phyloP scores from a whole-genome alignment of 2,113 vertebrate species.

The Eretmochelys imbricata region DNA sequence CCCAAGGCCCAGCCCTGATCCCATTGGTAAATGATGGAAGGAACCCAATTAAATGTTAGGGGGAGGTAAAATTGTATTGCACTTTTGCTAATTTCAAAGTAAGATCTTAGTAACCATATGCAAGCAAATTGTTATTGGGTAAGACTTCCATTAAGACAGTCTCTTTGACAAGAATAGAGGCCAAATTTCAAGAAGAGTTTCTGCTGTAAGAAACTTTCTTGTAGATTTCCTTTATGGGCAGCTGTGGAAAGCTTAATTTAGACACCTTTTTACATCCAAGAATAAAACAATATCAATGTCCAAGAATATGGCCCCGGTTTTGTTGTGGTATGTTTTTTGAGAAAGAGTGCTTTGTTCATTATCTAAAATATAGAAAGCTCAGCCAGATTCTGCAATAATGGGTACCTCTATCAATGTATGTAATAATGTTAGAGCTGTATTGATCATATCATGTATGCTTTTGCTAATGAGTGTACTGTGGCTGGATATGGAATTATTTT shows the following conservation, averaged over 20 bases:
- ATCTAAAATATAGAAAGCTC: background rate
- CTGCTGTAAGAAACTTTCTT: background rate
- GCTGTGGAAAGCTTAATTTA: background rate
- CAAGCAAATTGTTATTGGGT: background rate
- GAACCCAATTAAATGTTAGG: background rate
- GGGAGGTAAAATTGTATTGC: background rate
- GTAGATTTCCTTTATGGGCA: rapidly evolving
- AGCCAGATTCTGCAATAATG: background rate
- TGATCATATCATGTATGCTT: rapidly evolving
- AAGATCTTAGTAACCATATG: background rate
- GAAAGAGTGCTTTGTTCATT: background rate
- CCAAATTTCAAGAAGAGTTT: background rate
- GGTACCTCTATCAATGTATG: background rate
- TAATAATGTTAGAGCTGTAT: rapidly evolving
- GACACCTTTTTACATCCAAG: background rate
- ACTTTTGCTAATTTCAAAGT: background rate
- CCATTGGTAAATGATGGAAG: background rate
- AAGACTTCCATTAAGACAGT: background rate
- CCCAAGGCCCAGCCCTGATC: background rate
- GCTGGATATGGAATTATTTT: background rate
- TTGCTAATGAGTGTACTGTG: rapidly evolving
- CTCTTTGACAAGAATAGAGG: background rate
- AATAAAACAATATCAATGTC: background rate
- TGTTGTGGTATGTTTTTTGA: background rate
- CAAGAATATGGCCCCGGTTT: background rate